A percentile compares a stretch with the other conserved stretches of the same genome.
These are phyloP conservation scores for Orgyia antiqua DNA, from an alignment of 2,888 invertebrate genomes.

Conservation along the genomic window DNA sequence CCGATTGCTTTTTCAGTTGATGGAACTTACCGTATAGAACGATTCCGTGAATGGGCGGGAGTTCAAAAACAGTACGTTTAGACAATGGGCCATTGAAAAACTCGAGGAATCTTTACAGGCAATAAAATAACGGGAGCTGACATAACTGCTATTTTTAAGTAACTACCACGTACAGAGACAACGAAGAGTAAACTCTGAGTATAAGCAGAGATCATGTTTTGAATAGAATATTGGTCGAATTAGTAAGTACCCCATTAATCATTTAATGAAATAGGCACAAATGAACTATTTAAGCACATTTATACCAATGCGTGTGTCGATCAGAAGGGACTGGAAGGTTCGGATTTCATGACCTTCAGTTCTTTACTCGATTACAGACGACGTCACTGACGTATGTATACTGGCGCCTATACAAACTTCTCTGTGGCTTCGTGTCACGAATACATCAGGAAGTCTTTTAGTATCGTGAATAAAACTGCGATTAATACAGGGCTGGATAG, in stretches of 20 bases:
- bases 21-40: slow-evolving; percentile 16
- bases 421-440: slow-evolving; percentile 46
- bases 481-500: slow-evolving; percentile 20
- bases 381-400: slow-evolving; percentile 56
- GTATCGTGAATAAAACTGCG: slow-evolving; percentile 17
- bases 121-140: slow-evolving; percentile 30
- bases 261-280: slow-evolving; percentile 16
- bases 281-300: slow-evolving; percentile 24
- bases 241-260: slow-evolving; percentile 9
- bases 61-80: slow-evolving; percentile 42
- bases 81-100: slow-evolving; percentile 56
- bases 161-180: slow-evolving; percentile 9
- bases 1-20: neutral
- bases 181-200: slow-evolving; percentile 7
- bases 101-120: slow-evolving; percentile 41
- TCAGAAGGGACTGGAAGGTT: slow-evolving; percentile 63
- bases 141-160: slow-evolving; percentile 21
- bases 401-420: slow-evolving; percentile 58
- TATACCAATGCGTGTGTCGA: slow-evolving; percentile 31
- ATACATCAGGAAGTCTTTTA: slow-evolving; percentile 43
- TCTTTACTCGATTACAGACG: slow-evolving; percentile 67
- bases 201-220: neutral
- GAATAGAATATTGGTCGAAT: neutral
- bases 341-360: slow-evolving; percentile 70
- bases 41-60: slow-evolving; percentile 46